A percentile compares a stretch with the other conserved stretches of the same genome.
Evolutionary conservation across 1,140 invertebrate species (phyloP).

Genomic region (Microplitis demolitor): DNA sequence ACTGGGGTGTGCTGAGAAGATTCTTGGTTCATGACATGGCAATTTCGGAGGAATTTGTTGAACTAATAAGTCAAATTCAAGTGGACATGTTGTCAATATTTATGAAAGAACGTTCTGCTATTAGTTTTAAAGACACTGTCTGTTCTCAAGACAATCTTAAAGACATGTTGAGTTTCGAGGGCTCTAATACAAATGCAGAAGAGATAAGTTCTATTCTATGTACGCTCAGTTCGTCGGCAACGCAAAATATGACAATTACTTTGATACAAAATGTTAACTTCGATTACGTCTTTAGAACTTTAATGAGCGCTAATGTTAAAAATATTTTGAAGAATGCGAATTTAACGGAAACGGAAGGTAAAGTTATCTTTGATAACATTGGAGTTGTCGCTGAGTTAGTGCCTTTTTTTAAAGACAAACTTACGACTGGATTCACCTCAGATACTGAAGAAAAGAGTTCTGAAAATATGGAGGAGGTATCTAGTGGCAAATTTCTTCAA

Average conservation of each 20-base stretch:
- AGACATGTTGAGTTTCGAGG: slow-evolving; percentile 48
- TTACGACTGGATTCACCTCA: slow-evolving; percentile 33
- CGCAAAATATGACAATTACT: slow-evolving; percentile 54
- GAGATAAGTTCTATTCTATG: slow-evolving; percentile 59
- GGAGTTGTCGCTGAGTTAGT: slow-evolving; percentile 57
- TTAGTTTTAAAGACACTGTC: slow-evolving; percentile 50
- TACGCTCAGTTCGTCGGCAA: slow-evolving; percentile 51
- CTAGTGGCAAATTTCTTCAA: slow-evolving; percentile 54
- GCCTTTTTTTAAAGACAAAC: slow-evolving; percentile 54
- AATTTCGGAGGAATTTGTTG: slow-evolving; percentile 39
- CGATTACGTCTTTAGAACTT: slow-evolving; percentile 58
- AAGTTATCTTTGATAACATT: slow-evolving; percentile 54
- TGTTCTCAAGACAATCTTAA: slow-evolving; percentile 49
- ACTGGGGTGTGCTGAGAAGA: slow-evolving; percentile 50
- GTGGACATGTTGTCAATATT: slow-evolving; percentile 56
- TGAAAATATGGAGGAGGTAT: slow-evolving; percentile 18
- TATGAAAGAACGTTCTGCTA: slow-evolving; percentile 43
- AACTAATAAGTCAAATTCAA: slow-evolving; percentile 44
- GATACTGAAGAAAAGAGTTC: background rate
- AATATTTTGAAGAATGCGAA: slow-evolving; percentile 62
- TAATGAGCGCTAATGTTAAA: slow-evolving; percentile 56
- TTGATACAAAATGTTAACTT: slow-evolving; percentile 63
- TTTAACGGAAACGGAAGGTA: slow-evolving; percentile 58
- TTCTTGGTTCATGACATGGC: slow-evolving; percentile 46
- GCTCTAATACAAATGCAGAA: slow-evolving; percentile 39